A percentile compares a stretch with the other conserved stretches of the same genome.
Evolutionary conservation across 1,140 invertebrate genomes (phyloP).

Genomic region (Drusus annulatus): DNA sequence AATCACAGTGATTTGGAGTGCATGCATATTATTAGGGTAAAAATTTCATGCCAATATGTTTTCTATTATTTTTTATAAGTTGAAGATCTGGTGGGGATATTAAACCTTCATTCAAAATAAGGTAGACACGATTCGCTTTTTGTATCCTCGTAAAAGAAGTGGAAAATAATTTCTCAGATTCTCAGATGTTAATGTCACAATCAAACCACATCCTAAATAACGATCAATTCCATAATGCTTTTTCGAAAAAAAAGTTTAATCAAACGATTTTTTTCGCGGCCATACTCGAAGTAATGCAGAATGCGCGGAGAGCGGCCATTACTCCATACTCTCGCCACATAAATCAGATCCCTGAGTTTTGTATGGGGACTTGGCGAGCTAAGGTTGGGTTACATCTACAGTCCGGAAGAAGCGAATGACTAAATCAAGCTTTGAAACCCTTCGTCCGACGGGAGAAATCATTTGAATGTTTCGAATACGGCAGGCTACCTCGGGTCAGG

Average conservation of each 20-base stretch:
- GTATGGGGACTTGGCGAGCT: conserved; percentile 23
- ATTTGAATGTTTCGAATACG: background rate
- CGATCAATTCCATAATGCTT: conserved; percentile 19
- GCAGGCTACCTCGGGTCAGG: background rate
- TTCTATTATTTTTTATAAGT: too few species aligned
- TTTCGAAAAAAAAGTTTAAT: conserved; percentile 27
- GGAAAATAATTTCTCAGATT: too few species aligned
- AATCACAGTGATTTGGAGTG: too few species aligned
- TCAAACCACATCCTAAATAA: conserved; percentile 16
- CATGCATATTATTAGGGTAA: too few species aligned
- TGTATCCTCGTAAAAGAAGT: too few species aligned
- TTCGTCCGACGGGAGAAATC: background rate
- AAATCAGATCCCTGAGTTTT: conserved; percentile 31
- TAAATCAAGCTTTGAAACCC: background rate
- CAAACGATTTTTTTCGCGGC: conserved; percentile 27
- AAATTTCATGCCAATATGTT: too few species aligned
- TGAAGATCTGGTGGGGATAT: too few species aligned
- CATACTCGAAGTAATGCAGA: conserved; percentile 38
- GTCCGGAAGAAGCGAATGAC: background rate
- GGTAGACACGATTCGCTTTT: too few species aligned
- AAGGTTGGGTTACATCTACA: conserved; percentile 28
- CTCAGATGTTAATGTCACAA: background rate
- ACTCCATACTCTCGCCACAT: conserved; percentile 29
- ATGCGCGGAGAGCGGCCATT: conserved; percentile 36
- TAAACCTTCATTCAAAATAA: too few species aligned